Evolutionary conservation across 2,113 vertebrate genomes (phyloP), one percentile per base, ranked within the genome.

Genomic region (Peromyscus polionotus): DNA sequence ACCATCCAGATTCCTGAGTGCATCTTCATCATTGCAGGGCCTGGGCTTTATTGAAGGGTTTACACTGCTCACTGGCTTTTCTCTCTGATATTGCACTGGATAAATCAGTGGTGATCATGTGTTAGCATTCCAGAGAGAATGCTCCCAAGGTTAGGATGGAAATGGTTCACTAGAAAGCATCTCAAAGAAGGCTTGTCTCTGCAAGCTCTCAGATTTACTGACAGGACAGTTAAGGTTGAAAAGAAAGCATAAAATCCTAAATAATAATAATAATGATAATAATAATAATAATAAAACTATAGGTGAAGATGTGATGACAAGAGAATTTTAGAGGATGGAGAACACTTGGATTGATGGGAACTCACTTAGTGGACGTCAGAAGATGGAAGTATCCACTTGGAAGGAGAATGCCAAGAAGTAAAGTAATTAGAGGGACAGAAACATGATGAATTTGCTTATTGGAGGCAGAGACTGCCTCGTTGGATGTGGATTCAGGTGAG

Each of bases 41-140:
- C 91, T 72, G 51, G 79, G 83, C 39, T 77, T 95, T 98, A 91
- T 87, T 80, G 95, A 95, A 95, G 80, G 61, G 39, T 95, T 51
- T 96, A 86, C 70, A n/a, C 33, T 8, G 4, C 14, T 88, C 20
- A 42, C 39, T 90, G 95, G 87, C 85, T 90, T 94, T 81, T 72
- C 33, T 13, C 68, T 95, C 89, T 84, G 61, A 61, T 65, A 1
- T 1, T 95, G 54, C 70, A n/a, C 68, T 39, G 5, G 90, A 95
- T 94, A 97, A 91, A 93, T 97, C 89, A 96, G 89, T 59, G 19
- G 8, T 63, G 59, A 93, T 93, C 51, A 89, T 95, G 80, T 59
- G n/a, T 94, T 94, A 91, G 73, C 86, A 42, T 95, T 68, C 85
- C 61, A 77, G 39, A 90, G 80, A 94, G 88, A 88, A 97, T 70